A percentile compares a stretch with the other conserved stretches of the same genome.
Conservation (phyloP, 2,797 vertebrate species). For the Cygnus olor region DNA sequence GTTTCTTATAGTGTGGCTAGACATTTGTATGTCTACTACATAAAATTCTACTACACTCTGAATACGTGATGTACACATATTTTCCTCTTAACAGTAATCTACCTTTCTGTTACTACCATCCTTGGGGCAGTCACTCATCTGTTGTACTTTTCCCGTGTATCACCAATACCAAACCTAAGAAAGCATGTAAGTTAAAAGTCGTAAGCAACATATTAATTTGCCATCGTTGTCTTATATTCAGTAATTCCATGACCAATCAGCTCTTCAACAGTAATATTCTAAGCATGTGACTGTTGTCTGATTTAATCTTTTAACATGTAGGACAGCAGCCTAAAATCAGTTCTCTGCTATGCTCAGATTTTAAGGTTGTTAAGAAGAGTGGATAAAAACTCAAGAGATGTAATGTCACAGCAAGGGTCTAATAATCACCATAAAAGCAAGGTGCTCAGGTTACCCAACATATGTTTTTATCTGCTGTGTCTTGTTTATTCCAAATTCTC, state of each 20-base stretch:
- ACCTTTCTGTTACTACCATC: background rate
- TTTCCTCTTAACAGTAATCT: background rate
- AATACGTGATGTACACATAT: background rate
- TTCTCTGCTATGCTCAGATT: background rate
- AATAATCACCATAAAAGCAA: background rate
- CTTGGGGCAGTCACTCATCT: background rate
- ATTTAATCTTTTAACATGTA: background rate
- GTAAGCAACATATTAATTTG: background rate
- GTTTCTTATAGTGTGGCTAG: background rate
- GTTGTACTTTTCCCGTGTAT: background rate
- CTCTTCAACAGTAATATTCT: background rate
- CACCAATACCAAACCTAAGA: background rate
- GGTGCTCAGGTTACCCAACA: background rate
- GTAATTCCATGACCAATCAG: background rate
- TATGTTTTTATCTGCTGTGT: background rate
- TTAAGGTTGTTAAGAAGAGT: background rate
- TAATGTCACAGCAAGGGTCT: background rate
- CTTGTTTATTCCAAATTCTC: background rate
- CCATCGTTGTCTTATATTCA: background rate
- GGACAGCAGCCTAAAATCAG: background rate
- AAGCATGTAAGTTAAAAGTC: background rate
- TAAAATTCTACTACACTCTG: background rate
- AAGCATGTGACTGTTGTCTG: background rate
- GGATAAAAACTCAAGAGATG: background rate
- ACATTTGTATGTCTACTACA: background rate